Base-by-base conservation (phyloP, 1,140 invertebrate genomes). In the Scylla paramamosain region DNA sequence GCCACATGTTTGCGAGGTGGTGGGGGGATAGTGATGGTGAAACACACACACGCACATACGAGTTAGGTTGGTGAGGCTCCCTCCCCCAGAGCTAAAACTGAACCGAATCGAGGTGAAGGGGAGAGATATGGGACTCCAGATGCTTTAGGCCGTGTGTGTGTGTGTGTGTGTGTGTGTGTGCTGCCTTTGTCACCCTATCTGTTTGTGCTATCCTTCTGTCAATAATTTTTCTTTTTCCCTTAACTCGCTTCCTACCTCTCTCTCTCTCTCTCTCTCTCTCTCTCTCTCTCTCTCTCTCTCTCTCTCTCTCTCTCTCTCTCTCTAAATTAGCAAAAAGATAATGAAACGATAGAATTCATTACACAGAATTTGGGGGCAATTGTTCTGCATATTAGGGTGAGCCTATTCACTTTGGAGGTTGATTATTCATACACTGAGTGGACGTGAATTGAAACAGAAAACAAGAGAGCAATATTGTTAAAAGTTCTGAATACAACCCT, bases 281-380 rank as follows among this genome's bases (percentile, higher is more conserved):
- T 92, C 46, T 92, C 91, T 92, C 91, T 92, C 91, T 92, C 48
- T 67, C 48, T 59, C 46, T 67, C 48, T 92, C n/a, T 92, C 91
- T 92, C n/a, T 67, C 46, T 92, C 0, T 92, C 10, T 84, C 14
- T 82, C 25, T 28, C 0, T 39, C 16, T 45, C 20, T 67, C 25
- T 91, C 29, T 8, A 87, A 87, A 87, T 87, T 87, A 87, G 84
- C 84, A 87, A 87, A 87, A n/a, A n/a, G 16, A n/a, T 77, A 25
- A 77, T 77, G 25, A 77, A 77, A 77, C 67, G n/a, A n/a, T 77
- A 77, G 67, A 25, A n/a, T 77, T 77, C 67, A n/a, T 77, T 77
- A 25, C 25, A 77, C 20, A n/a, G 25, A 77, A n/a, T 77, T 77
- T 77, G 6, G 25, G 59, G n/a, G 52, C 52, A 59, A 59, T 59